A percentile compares a stretch with the other conserved stretches of the same genome.
Conservation (phyloP, 2,113 vertebrate genomes). For the Diglossa brunneiventris region DNA sequence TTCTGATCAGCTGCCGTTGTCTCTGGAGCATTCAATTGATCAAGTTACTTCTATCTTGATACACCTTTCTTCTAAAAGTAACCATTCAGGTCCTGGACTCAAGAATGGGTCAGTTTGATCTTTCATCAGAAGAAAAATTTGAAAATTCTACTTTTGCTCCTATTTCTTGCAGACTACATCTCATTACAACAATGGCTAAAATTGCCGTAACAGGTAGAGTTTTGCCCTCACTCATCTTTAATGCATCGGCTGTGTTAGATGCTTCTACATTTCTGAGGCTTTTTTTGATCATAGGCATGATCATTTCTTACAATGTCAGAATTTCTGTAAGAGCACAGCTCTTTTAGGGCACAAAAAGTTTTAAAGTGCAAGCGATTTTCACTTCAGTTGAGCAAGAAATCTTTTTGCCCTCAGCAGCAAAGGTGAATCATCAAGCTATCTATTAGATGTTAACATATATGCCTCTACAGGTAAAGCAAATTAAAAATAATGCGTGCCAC, state of each 20-base stretch:
- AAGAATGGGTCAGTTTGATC: neutral
- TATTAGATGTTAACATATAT: neutral
- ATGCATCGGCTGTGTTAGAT: neutral
- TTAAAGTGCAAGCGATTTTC: neutral
- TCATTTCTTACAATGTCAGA: neutral
- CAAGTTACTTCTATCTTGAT: neutral
- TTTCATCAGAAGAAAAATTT: neutral
- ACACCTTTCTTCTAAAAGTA: neutral
- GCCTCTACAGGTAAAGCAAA: neutral
- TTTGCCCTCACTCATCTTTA: neutral
- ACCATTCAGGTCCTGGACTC: neutral
- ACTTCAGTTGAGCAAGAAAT: neutral
- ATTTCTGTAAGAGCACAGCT: neutral
- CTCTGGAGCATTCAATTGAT: neutral
- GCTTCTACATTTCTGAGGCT: neutral
- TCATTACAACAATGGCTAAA: neutral
- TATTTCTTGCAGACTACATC: neutral
- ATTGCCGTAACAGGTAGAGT: neutral
- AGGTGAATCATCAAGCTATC: slow-evolving; percentile 3
- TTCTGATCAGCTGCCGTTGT: neutral
- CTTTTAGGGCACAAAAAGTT: neutral
- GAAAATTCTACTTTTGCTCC: neutral
- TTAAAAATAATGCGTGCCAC: neutral
- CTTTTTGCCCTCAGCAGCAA: slow-evolving; percentile 6
- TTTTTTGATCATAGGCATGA: neutral